Evolutionary conservation across 2,113 vertebrate species (phyloP).

Genomic region (Crotalus helleri): DNA sequence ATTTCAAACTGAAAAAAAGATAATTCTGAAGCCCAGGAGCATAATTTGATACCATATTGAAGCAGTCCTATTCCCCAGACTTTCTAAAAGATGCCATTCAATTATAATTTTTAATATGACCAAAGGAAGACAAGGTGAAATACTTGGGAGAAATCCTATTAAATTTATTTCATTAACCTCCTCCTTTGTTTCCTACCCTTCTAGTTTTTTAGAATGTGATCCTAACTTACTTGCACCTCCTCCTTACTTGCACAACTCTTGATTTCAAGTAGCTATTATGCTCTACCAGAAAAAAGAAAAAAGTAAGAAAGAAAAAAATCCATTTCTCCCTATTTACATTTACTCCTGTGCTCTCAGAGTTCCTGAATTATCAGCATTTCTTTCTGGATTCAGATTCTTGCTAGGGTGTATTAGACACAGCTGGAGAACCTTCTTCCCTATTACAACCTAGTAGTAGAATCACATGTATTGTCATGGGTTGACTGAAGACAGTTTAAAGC

Average conservation of each 20-base stretch:
- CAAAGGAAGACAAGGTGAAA: not conserved
- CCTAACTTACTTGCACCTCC: not conserved
- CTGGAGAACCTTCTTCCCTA: not conserved
- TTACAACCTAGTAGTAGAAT: not conserved
- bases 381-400: not conserved
- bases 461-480: not conserved
- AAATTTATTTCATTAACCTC: not conserved
- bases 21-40: not conserved
- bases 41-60: not conserved
- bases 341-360: not conserved
- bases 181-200: not conserved
- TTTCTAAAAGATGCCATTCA: not conserved
- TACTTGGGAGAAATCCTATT: not conserved
- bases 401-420: not conserved
- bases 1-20: not conserved
- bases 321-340: not conserved
- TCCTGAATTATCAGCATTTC: not conserved
- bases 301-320: not conserved
- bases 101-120: not conserved
- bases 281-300: not conserved
- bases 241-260: not conserved
- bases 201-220: not conserved
- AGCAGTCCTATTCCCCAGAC: not conserved
- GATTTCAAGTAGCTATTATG: not conserved
- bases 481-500: not conserved